Evolutionary conservation across 2,113 vertebrate genomes (phyloP), one percentile per base, ranked within the genome.

Genomic region (Caranx ignobilis): DNA sequence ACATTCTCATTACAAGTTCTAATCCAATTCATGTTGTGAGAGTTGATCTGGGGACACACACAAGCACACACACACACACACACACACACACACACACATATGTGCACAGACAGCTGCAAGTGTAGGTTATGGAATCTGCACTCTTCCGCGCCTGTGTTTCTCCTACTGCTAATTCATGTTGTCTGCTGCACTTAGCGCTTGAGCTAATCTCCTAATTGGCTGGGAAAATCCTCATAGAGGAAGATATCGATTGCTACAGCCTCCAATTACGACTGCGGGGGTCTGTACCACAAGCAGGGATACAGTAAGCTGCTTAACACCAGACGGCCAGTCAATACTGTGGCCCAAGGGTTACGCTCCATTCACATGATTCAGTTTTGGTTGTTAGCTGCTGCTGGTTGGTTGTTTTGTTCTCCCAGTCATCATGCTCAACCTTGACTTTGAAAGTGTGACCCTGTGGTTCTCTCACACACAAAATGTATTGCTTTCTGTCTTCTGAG

Each of bases 171-270:
- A 88, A 91, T 93, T 93, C 70, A 67, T 82, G 74, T 88, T 90
- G 90, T 92, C 89, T 91, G 87, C 54, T 76, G 84, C 87, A 89
- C 84, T 92, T 91, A 91, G 79, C 72, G 79, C 85, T 84, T 77
- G 56, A 88, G 79, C 87, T 92, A 93, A 94, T 94, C 93, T 86
- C 77, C 88, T 94, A 93, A 94, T 93, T 94, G 91, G 88, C 88
- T 89, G 87, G 87, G 90, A 92, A 94, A 93, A 94, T 94, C 91
- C 93, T 92, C 66, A 77, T 85, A 77, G 87, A 93, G 90, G 87
- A 93, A 90, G 77, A 87, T 79, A 95, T 94, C 71, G 92, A 95
- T 94, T 74, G 41, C 69, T 60, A 48, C 86, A 86, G 85, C 86
- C 81, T 92, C 83, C 88, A 88, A 85, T 93, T 94, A 90, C 56